Conservation (phyloP, 1,140 invertebrate species). For the Nephila pilipes region DNA sequence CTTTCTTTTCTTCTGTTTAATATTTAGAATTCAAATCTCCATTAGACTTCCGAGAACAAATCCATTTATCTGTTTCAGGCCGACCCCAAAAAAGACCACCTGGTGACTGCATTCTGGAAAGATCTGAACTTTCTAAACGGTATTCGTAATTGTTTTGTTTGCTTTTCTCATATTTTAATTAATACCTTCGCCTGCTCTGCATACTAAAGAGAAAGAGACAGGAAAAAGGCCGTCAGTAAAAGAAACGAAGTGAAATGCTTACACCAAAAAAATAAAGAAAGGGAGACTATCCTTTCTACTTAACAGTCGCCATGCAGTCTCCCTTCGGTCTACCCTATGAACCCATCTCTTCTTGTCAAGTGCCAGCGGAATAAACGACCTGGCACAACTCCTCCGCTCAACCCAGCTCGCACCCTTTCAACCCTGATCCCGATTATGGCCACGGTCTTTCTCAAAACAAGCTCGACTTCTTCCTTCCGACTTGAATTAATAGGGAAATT, state of each 20-base stretch:
- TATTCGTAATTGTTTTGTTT: conserved; percentile 1
- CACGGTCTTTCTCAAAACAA: background rate
- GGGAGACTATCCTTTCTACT: conserved; percentile 33
- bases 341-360: conserved; percentile 24
- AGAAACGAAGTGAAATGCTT: background rate
- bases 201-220: background rate
- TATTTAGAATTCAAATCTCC: background rate
- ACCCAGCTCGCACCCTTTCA: conserved; percentile 12
- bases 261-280: background rate
- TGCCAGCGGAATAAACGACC: conserved; percentile 33
- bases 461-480: conserved; percentile 13
- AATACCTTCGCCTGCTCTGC: background rate
- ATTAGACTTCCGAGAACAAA: background rate
- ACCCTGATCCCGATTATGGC: background rate
- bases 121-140: background rate
- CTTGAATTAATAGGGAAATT: background rate
- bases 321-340: conserved; percentile 4
- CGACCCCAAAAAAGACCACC: background rate
- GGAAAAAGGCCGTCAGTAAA: background rate
- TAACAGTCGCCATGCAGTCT: conserved; percentile 34
- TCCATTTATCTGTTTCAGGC: background rate
- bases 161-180: background rate
- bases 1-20: background rate
- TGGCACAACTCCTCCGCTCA: conserved; percentile 18
- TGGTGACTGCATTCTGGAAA: background rate